Conservation (phyloP, 2,797 vertebrate genomes). For the Danio aesculapii region DNA sequence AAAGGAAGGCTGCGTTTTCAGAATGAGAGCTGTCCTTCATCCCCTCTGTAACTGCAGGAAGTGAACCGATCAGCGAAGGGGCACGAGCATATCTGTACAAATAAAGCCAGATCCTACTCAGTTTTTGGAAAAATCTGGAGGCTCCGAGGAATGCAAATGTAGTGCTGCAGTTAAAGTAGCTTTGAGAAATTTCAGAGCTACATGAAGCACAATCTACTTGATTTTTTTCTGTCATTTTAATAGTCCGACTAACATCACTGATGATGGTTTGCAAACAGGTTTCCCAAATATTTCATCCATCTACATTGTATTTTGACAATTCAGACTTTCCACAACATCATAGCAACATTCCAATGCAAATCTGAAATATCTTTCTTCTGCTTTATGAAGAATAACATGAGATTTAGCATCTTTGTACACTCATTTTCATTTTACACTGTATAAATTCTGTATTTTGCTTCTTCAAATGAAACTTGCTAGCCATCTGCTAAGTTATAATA, state of each 20-base stretch:
- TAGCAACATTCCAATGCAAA: neutral
- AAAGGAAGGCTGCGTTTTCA: slow-evolving; percentile 16
- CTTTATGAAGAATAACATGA: too few species aligned
- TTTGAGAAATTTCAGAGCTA: neutral
- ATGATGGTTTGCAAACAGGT: neutral
- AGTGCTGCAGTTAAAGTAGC: neutral
- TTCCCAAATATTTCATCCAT: neutral
- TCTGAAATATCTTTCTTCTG: neutral
- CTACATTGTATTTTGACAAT: too few species aligned
- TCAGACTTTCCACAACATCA: neutral
- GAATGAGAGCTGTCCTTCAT: slow-evolving; percentile 22
- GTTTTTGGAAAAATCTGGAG: neutral
- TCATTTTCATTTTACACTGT: neutral
- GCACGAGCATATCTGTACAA: slow-evolving; percentile 14
- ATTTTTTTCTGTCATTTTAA: neutral
- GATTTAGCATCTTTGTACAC: neutral
- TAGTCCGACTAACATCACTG: neutral
- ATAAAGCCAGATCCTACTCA: slow-evolving; percentile 20
- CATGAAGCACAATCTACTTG: neutral
- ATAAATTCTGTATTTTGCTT: neutral
- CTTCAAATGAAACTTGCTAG: neutral
- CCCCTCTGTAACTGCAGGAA: slow-evolving; percentile 18
- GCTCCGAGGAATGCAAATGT: slow-evolving; percentile 14
- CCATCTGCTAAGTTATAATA: neutral
- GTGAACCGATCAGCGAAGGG: slow-evolving; percentile 12